Percentiles rank a stretch among this genome's conserved stretches.
phyloP scores from a whole-genome alignment of 2,113 vertebrate genomes.

The Clupea harengus region DNA sequence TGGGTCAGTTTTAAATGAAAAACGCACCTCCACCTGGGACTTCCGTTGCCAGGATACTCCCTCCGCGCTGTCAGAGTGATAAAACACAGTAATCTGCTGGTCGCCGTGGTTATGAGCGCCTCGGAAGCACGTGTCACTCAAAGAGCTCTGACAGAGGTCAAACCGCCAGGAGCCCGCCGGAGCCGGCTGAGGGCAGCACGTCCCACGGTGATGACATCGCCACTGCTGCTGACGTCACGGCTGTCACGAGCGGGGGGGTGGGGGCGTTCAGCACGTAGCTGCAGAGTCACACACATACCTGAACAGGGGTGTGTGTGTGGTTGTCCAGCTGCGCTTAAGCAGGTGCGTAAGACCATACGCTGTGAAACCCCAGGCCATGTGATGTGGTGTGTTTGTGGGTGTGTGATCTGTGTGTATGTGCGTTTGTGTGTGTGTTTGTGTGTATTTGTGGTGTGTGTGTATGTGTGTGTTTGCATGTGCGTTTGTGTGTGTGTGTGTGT shows the following conservation, averaged over 20 bases:
- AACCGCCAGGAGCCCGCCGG: too few species aligned
- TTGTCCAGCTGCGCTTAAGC: neutral
- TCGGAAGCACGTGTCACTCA: neutral
- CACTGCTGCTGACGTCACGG: neutral
- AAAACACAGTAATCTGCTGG: neutral
- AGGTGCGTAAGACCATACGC: neutral
- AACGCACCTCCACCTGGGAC: neutral
- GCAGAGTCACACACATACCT: neutral
- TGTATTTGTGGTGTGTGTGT: neutral
- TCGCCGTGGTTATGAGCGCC: neutral
- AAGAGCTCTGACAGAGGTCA: neutral
- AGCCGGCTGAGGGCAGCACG: neutral
- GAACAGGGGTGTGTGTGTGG: neutral
- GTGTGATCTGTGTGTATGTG: neutral
- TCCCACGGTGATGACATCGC: constrained; percentile 5
- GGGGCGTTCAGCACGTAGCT: too few species aligned
- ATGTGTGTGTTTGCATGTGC: neutral
- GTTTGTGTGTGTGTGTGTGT: too few species aligned
- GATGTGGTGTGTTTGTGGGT: neutral
- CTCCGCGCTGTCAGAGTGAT: neutral
- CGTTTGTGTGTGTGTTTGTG: neutral
- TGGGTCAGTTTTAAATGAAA: neutral
- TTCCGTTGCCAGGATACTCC: neutral
- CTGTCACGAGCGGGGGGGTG: neutral
- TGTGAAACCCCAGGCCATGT: too few species aligned